These are phyloP conservation scores for Eumaeus atala DNA, from an alignment of 1,140 invertebrate species.

Conservation along the genomic window DNA sequence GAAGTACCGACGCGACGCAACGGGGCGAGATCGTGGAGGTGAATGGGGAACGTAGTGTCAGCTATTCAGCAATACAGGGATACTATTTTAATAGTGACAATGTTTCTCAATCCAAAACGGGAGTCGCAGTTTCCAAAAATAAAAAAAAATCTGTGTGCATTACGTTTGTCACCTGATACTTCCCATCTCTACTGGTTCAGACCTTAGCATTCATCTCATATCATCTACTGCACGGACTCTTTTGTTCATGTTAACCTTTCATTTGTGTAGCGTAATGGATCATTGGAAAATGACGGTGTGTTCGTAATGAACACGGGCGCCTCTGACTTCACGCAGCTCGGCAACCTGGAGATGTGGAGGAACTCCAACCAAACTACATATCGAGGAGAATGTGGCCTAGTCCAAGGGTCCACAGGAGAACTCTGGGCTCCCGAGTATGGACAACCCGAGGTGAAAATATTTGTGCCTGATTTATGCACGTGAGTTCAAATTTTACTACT, in stretches of 20 bases:
- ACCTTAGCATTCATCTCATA: background rate
- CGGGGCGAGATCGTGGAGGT: too few relatives aligned
- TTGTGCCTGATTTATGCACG: conserved; percentile 82
- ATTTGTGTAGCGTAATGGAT: conserved; percentile 79
- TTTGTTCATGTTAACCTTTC: background rate
- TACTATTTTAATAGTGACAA: too few relatives aligned
- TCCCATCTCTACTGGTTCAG: too few relatives aligned
- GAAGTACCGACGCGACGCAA: too few relatives aligned
- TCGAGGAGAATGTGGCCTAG: conserved; percentile 75
- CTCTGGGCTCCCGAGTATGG: conserved; percentile 81
- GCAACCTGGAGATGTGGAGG: conserved; percentile 81
- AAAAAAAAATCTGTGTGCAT: too few relatives aligned
- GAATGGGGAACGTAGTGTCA: too few relatives aligned
- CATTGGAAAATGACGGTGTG: conserved; percentile 81
- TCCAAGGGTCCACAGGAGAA: conserved; percentile 84
- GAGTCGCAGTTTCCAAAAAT: too few relatives aligned
- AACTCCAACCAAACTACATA: conserved; percentile 73
- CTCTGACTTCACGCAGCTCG: conserved; percentile 77
- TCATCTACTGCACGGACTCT: background rate
- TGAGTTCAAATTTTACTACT: conserved; percentile 32
- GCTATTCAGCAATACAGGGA: too few relatives aligned
- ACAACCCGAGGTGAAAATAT: conserved; percentile 76
- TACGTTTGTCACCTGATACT: too few relatives aligned
- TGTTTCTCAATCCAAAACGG: too few relatives aligned
- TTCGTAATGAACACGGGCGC: conserved; percentile 84